Base-by-base conservation (phyloP, 2,888 invertebrate genomes). In the Rhagonycha lutea region DNA sequence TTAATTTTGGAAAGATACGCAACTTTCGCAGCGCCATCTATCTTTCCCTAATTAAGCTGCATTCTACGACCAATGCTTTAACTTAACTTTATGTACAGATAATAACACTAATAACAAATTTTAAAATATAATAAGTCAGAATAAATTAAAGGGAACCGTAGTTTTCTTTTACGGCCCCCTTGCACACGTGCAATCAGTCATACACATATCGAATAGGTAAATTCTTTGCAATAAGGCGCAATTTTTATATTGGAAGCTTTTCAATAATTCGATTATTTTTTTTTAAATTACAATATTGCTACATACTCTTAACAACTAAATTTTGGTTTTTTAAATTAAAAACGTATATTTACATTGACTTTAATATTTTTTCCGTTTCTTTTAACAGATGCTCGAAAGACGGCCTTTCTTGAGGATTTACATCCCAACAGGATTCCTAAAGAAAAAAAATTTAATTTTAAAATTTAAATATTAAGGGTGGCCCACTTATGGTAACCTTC, bases 361-460 rank as follows among this genome's bases (percentile, higher is more conserved):
- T 87, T 69, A 89, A 86, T 77, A 89, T 87, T 81, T 90, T 90
- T 72, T 87, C 88, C 68, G 91, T 86, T 80, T 89, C 89, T 77
- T 88, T 86, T 18, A 89, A 89, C 14, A 94, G 88, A 32, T 92
- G 90, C 0, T 91, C 88, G 85, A 94, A 94, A 9, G 92, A 91
- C 0, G 94, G 94, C 77, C 94, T 88, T 71, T 92, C 92, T 4
- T 92, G 86, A 0, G 93, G 94, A n/a, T 92, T 92, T 14, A 88
- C 87, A 75, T 91, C 90, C 93, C 93, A 93, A 80, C 94, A 94
- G 7, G 89, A 89, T 83, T 89, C 89, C 89, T 93, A 89, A 9
- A 83, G 82, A 79, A 32, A 75, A 67, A 68, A 67, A 63, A 72
- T 71, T 61, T 4, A 69, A 14, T 60, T 68, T 67, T 26, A 73